Conservation (phyloP, 2,797 vertebrate species). For the Sebastolobus altivelis region DNA sequence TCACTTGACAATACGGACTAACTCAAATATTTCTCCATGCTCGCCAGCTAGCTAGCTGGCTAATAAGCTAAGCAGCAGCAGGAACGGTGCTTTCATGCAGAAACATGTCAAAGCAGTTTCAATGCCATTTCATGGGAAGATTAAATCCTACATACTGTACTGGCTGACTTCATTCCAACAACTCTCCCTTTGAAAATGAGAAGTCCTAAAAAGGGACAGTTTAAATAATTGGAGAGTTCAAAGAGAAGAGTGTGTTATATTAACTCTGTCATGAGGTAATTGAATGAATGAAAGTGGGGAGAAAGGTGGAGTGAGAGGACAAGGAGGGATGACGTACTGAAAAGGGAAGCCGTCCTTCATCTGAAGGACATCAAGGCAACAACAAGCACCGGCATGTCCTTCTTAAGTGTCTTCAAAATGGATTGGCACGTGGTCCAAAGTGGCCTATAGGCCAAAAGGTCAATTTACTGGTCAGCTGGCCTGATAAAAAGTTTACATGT, state of each 20-base stretch:
- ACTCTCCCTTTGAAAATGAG: neutral
- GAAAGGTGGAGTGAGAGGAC: slow-evolving; percentile 11
- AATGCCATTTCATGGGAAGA: neutral
- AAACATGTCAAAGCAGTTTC: neutral
- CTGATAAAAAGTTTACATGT: slow-evolving; percentile 1
- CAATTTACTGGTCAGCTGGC: slow-evolving; percentile 16
- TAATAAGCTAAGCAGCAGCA: too few species aligned
- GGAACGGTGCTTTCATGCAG: neutral
- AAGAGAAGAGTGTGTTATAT: neutral
- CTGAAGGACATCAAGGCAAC: slow-evolving; percentile 42
- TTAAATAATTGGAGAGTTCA: neutral
- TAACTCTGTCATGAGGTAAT: slow-evolving; percentile 11
- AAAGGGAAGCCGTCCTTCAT: slow-evolving; percentile 44
- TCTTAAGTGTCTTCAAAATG: slow-evolving; percentile 49
- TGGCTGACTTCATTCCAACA: neutral
- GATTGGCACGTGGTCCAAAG: slow-evolving; percentile 19
- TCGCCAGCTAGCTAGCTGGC: too few species aligned
- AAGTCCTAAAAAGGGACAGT: neutral
- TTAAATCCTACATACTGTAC: neutral
- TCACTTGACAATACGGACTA: too few species aligned
- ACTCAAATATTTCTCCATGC: too few species aligned
- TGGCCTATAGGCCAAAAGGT: slow-evolving; percentile 11
- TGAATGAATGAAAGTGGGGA: slow-evolving; percentile 13
- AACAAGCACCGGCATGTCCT: slow-evolving; percentile 28
- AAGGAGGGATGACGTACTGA: slow-evolving; percentile 7